A percentile compares a stretch with the other conserved stretches of the same genome.
Conservation (phyloP, 2,888 invertebrate species). For the Aphidius colemani region DNA sequence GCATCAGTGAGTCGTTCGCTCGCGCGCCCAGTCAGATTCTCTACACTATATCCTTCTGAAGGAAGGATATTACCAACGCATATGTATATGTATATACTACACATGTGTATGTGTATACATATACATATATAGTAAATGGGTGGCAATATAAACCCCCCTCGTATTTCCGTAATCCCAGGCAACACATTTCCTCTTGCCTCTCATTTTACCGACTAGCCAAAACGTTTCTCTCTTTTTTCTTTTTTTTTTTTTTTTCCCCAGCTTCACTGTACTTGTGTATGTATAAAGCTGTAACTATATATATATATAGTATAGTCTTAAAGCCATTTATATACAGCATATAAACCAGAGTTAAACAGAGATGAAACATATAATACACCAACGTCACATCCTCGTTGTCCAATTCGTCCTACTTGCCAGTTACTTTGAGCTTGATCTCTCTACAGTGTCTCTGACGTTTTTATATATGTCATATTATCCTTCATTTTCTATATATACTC, state of each 20-base stretch:
- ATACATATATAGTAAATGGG: conserved; percentile 24
- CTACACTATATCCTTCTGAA: no score
- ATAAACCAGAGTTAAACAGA: no score
- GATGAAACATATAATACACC: neutral
- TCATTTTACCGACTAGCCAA: neutral
- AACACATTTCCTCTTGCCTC: conserved; percentile 41
- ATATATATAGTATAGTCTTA: no score
- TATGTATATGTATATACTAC: neutral
- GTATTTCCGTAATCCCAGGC: conserved; percentile 55
- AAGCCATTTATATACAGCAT: no score
- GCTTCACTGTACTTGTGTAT: no score
- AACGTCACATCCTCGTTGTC: conserved; percentile 1
- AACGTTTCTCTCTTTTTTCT: neutral
- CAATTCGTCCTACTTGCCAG: conserved; percentile 4
- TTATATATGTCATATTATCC: no score
- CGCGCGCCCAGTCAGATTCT: conserved; percentile 17
- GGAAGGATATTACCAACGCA: no score
- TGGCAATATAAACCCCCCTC: conserved; percentile 32
- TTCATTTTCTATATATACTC: no score
- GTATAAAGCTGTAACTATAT: no score
- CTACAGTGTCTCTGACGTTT: neutral
- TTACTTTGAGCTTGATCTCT: conserved; percentile 18
- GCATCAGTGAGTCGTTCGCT: conserved; percentile 48
- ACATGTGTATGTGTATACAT: neutral
- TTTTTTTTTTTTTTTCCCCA: no score